Percentiles rank a stretch among this genome's conserved stretches.
Conservation (phyloP, 2,888 invertebrate genomes). For the Lamellibrachia satsuma region DNA sequence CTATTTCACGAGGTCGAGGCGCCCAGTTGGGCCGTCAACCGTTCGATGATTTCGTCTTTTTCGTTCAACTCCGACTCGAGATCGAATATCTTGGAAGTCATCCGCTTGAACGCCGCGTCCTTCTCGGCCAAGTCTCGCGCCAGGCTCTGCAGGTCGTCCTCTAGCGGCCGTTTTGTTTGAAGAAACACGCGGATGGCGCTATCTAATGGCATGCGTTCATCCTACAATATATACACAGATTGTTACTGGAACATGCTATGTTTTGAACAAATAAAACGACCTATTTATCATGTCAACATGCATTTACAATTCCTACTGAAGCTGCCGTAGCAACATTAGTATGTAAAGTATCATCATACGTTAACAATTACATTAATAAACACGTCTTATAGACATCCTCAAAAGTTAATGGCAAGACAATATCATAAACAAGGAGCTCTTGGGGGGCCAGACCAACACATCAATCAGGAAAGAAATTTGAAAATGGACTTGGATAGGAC, state of each 20-base stretch:
- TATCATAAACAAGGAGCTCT: no score
- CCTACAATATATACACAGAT: not conserved
- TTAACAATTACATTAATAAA: not conserved
- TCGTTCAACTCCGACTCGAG: slow-evolving; percentile 17
- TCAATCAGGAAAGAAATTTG: no score
- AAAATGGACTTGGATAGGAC: no score
- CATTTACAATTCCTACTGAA: not conserved
- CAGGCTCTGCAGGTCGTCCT: not conserved
- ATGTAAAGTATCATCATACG: not conserved
- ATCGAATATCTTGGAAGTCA: not conserved
- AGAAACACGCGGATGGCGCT: not conserved
- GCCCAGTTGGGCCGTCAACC: not conserved
- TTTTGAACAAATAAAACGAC: not conserved
- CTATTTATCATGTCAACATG: not conserved
- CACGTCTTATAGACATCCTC: no score
- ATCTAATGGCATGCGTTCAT: not conserved
- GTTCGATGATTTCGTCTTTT: not conserved
- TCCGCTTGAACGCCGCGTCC: not conserved
- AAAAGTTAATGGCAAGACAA: no score
- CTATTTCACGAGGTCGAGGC: not conserved
- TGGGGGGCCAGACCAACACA: no score
- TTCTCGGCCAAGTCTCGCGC: slow-evolving; percentile 1
- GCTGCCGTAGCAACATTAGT: not conserved
- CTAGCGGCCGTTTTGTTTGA: not conserved
- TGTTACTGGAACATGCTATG: not conserved